phyloP scores from a whole-genome alignment of 2,113 vertebrate genomes.

The Pitta sordida region DNA sequence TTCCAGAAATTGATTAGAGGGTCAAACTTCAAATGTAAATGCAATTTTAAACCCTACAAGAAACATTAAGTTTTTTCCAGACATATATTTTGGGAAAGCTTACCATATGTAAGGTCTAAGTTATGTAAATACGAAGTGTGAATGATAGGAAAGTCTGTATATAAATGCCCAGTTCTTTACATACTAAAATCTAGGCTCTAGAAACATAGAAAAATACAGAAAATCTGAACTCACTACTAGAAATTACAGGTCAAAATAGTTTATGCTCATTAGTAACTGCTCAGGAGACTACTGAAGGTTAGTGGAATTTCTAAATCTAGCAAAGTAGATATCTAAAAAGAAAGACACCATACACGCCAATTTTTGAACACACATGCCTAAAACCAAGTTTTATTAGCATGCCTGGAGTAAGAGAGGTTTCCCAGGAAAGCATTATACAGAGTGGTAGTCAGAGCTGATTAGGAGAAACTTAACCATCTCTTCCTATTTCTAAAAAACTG shows the following conservation, averaged over 20 bases:
- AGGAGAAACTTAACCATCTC: rapidly evolving
- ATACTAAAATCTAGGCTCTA: not conserved
- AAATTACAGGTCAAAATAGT: not conserved
- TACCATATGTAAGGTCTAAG: not conserved
- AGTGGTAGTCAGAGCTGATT: not conserved
- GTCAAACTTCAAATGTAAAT: not conserved
- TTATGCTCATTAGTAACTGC: not conserved
- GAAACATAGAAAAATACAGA: not conserved
- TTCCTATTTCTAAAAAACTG: not conserved
- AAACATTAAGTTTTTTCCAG: not conserved
- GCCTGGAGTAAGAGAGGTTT: not conserved
- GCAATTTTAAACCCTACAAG: not conserved
- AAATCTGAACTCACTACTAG: not conserved
- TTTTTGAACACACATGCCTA: not conserved
- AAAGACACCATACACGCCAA: not conserved
- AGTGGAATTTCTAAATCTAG: not conserved
- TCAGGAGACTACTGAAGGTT: not conserved
- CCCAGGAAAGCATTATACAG: not conserved
- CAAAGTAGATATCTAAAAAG: not conserved
- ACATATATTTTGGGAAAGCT: not conserved
- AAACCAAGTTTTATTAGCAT: not conserved
- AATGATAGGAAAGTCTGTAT: not conserved
- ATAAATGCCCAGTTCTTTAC: not conserved
- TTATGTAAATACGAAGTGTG: not conserved
- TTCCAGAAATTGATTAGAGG: not conserved